These are phyloP conservation scores for Pituophis catenifer DNA, from an alignment of 2,113 vertebrate genomes.

Conservation along the genomic window DNA sequence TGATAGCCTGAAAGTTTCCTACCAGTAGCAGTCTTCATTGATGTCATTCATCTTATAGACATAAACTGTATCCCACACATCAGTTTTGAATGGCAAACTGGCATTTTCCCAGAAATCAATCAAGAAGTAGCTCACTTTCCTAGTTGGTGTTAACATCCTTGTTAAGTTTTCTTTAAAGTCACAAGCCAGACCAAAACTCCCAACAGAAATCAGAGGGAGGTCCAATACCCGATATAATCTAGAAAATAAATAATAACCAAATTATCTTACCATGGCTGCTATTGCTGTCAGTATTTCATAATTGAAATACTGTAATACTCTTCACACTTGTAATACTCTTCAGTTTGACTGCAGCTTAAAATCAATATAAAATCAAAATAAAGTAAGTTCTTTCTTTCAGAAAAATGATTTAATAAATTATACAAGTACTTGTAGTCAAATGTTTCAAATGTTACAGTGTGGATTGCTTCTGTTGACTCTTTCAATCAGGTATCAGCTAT, in stretches of 20 bases:
- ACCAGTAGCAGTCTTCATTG: constrained; percentile 90
- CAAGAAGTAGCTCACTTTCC: constrained; percentile 84
- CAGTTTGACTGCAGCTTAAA: constrained; percentile 12
- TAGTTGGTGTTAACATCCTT: constrained; percentile 87
- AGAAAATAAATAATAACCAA: constrained; percentile 67
- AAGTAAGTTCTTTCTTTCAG: constrained; percentile 4
- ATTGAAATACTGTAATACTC: background rate
- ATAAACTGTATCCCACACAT: constrained; percentile 76
- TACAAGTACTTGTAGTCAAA: background rate
- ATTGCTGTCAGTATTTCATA: background rate
- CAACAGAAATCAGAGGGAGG: constrained; percentile 90
- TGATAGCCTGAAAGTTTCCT: constrained; percentile 44
- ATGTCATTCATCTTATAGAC: constrained; percentile 78
- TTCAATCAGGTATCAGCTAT: background rate
- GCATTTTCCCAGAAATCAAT: constrained; percentile 70
- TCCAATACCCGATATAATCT: constrained; percentile 73
- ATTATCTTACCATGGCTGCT: background rate
- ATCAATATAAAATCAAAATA: constrained; percentile 20
- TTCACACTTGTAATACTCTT: background rate
- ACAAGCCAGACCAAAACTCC: constrained; percentile 94
- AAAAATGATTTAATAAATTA: background rate
- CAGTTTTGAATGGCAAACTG: constrained; percentile 63
- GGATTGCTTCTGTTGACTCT: background rate
- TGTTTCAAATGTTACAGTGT: background rate
- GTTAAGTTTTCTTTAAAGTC: constrained; percentile 86